phyloP scores from a whole-genome alignment of 1,140 invertebrate species.

The Helicoverpa armigera region DNA sequence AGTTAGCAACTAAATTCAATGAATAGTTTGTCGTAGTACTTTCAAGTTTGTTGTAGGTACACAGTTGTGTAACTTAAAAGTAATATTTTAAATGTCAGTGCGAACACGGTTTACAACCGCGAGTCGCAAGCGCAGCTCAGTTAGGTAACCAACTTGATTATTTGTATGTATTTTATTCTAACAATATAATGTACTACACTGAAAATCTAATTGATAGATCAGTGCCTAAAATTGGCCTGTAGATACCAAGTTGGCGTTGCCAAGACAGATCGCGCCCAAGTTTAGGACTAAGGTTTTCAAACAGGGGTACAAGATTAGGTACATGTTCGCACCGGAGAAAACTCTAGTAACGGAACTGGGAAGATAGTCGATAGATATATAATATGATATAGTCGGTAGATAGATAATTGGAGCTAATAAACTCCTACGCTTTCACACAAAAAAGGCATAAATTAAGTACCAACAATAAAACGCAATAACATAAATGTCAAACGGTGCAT shows the following conservation, averaged over 20 bases:
- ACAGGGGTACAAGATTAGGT: no score
- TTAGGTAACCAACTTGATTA: conserved; percentile 40
- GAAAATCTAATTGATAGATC: no score
- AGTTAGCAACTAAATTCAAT: conserved; percentile 41
- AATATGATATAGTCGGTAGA: no score
- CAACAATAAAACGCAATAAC: conserved; percentile 15
- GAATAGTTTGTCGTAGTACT: conserved; percentile 36
- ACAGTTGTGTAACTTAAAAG: conserved; percentile 39
- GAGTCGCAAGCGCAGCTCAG: background rate
- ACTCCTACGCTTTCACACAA: no score
- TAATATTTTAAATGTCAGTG: conserved; percentile 48
- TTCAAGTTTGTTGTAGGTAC: conserved; percentile 17
- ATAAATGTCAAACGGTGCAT: conserved; percentile 34
- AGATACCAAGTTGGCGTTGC: no score
- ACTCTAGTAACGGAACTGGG: no score
- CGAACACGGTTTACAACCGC: conserved; percentile 31
- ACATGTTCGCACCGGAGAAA: no score
- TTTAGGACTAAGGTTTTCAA: no score
- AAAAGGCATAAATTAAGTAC: background rate
- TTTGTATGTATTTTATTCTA: conserved; percentile 5
- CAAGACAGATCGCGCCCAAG: no score
- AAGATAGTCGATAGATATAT: no score
- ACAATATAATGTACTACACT: conserved; percentile 25
- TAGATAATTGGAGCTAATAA: no score
- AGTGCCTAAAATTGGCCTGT: no score